Conservation (phyloP, 2,888 invertebrate genomes). For the Drosophila borborema region DNA sequence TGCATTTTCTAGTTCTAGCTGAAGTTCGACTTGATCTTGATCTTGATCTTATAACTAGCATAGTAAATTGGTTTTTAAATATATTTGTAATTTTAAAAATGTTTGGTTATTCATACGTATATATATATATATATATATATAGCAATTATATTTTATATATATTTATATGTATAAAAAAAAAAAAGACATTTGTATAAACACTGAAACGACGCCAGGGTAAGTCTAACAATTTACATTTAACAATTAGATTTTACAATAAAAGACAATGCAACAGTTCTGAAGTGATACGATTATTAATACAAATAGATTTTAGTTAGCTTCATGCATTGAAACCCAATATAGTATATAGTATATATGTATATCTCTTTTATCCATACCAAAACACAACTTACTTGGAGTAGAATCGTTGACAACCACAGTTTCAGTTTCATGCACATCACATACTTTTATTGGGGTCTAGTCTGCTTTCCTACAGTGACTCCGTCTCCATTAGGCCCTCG, state of each 20-base stretch:
- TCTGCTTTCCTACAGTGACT: constrained; percentile 54
- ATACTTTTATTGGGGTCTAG: constrained; percentile 31
- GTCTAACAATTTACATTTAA: constrained; percentile 48
- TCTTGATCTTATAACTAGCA: background rate
- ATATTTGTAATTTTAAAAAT: constrained; percentile 5
- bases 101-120: constrained; percentile 6
- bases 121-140: constrained; percentile 25
- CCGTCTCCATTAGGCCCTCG: constrained; percentile 50
- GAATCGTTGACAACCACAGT: constrained; percentile 77
- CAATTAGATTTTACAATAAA: constrained; percentile 41
- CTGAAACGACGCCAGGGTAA: constrained; percentile 38
- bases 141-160: background rate
- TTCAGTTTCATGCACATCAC: constrained; percentile 69
- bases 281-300: constrained; percentile 5
- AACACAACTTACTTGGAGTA: constrained; percentile 48
- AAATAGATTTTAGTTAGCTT: background rate
- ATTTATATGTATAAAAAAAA: constrained; percentile 21
- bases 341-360: background rate
- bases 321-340: constrained; percentile 16
- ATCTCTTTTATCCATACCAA: constrained; percentile 15
- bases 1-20: constrained; percentile 1
- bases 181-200: constrained; percentile 31
- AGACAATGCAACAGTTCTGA: constrained; percentile 16
- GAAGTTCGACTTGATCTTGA: constrained; percentile 7
- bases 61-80: constrained; percentile 7